These are phyloP conservation scores for Acomys russatus DNA, from an alignment of 2,797 vertebrate genomes.

Conservation along the genomic window DNA sequence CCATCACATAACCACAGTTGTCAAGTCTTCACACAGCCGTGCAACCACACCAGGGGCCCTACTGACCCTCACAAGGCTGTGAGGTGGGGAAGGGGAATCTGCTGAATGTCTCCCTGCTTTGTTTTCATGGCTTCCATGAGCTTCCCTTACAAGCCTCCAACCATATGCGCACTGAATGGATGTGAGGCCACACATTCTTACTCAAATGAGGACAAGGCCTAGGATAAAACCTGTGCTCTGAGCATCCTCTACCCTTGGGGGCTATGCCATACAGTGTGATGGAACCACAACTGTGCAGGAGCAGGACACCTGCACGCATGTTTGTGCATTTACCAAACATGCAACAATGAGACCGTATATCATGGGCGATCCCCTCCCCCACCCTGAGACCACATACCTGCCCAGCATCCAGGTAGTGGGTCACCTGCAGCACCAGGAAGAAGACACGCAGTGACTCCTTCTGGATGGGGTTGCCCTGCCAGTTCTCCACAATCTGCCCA, in stretches of 20 bases:
- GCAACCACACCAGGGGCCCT: neutral
- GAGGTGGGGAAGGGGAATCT: neutral
- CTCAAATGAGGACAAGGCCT: neutral
- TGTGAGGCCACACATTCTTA: neutral
- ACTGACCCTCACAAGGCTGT: neutral
- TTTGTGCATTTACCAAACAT: neutral
- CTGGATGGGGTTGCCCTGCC: constrained; percentile 99
- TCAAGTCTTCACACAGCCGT: neutral
- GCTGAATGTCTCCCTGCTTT: neutral
- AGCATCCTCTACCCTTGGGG: neutral
- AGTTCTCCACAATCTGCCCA: constrained; percentile 98
- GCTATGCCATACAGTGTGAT: neutral
- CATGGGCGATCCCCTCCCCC: neutral
- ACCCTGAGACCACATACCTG: constrained; percentile 89
- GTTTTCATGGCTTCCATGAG: neutral
- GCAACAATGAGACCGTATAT: neutral
- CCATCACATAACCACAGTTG: neutral
- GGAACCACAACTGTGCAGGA: neutral
- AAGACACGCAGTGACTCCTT: constrained; percentile 98
- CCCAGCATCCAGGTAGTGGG: constrained; percentile 98
- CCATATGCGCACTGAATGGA: too few relatives aligned
- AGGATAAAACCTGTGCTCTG: neutral
- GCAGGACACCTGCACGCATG: neutral
- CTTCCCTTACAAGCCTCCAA: neutral
- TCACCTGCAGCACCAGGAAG: constrained; percentile 98